Conservation (phyloP, 2,888 invertebrate species). For the Orgyia antiqua region DNA sequence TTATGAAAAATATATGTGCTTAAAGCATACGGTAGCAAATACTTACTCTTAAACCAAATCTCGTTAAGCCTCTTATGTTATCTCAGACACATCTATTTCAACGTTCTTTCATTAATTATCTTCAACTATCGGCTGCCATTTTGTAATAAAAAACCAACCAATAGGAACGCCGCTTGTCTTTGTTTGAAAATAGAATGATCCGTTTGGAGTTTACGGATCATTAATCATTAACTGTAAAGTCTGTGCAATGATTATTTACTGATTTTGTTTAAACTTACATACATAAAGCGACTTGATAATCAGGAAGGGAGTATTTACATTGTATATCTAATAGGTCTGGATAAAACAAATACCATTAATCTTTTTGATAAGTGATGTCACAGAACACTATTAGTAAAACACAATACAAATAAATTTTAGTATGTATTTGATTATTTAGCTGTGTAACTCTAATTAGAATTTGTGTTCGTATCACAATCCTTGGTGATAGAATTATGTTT, state of each 20-base stretch:
- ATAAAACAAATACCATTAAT: no score
- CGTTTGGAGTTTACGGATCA: conserved; percentile 55
- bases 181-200: conserved; percentile 64
- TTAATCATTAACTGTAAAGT: conserved; percentile 57
- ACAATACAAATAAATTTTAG: conserved; percentile 14
- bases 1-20: conserved; percentile 55
- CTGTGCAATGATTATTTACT: conserved; percentile 32
- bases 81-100: conserved; percentile 54
- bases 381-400: neutral
- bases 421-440: conserved; percentile 19
- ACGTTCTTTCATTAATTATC: conserved; percentile 61
- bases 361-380: no score
- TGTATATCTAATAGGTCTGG: no score
- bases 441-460: conserved; percentile 23
- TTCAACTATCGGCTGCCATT: conserved; percentile 67
- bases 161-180: conserved; percentile 44
- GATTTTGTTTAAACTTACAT: conserved; percentile 14
- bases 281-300: conserved; percentile 1
- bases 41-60: conserved; percentile 48
- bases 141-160: conserved; percentile 60
- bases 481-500: conserved; percentile 28
- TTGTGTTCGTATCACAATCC: conserved; percentile 22
- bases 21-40: conserved; percentile 50
- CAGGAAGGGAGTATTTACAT: neutral
- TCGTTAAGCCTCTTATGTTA: conserved; percentile 45